Conservation (phyloP, 2,113 vertebrate species). For the Tringa solitaria region DNA sequence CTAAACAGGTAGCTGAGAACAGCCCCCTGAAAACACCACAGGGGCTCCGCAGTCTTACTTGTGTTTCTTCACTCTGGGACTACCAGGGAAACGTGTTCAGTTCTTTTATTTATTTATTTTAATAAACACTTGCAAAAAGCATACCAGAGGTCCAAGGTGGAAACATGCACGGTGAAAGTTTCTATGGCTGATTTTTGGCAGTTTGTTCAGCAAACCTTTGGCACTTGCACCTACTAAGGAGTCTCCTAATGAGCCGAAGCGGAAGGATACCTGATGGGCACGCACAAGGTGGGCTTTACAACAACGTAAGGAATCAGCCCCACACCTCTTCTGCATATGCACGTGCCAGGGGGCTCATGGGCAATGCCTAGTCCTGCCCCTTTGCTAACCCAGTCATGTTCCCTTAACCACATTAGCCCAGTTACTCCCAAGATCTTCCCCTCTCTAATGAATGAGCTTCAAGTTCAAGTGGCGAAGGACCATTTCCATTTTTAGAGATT, state of each 20-base stretch:
- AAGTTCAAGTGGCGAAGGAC: background rate
- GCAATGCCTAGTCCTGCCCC: background rate
- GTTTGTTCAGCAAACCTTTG: background rate
- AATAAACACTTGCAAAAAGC: background rate
- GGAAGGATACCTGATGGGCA: background rate
- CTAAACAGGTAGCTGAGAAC: background rate
- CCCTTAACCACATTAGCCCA: background rate
- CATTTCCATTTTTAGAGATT: constrained; percentile 39
- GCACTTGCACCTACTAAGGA: background rate
- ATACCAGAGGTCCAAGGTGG: background rate
- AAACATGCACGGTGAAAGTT: background rate
- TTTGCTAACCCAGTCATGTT: background rate
- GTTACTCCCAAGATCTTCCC: background rate
- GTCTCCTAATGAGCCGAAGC: background rate
- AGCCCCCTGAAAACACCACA: background rate
- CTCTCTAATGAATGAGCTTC: background rate
- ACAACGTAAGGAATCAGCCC: background rate
- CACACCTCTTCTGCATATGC: background rate
- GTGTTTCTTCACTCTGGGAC: background rate
- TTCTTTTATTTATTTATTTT: background rate
- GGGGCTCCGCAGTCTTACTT: background rate
- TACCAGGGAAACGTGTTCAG: background rate
- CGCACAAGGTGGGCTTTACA: background rate
- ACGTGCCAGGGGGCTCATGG: background rate
- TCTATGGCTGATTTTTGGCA: background rate